These are phyloP conservation scores for Frankliniella fusca DNA, from an alignment of 2,888 invertebrate genomes.

Conservation along the genomic window DNA sequence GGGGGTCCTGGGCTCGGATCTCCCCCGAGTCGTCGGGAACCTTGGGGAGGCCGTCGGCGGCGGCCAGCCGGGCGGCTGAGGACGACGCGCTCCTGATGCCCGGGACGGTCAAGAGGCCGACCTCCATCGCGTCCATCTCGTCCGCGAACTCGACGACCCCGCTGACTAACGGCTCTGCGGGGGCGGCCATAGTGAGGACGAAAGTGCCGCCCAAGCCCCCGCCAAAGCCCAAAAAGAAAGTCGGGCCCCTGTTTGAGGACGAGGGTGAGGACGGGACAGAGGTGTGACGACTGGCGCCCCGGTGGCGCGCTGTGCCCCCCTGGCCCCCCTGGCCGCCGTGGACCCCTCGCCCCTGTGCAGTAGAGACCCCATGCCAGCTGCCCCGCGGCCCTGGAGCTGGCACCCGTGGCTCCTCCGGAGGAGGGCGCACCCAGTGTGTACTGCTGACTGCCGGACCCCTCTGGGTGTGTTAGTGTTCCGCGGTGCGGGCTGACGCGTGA, in stretches of 20 bases:
- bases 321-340: background rate
- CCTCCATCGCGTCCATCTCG: conserved; percentile 28
- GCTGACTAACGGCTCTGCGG: conserved; percentile 25
- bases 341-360: background rate
- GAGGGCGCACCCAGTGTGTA: background rate
- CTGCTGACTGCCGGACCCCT: background rate
- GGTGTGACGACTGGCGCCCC: conserved; percentile 52
- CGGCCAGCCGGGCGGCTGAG: background rate
- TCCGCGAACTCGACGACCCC: conserved; percentile 6
- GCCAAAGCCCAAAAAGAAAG: conserved; percentile 73
- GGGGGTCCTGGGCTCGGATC: background rate
- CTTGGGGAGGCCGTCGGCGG: background rate
- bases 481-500: background rate
- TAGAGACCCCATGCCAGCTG: background rate
- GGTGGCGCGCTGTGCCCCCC: background rate
- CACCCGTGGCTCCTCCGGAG: background rate
- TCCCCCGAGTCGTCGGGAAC: background rate
- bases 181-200: background rate
- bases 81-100: conserved; percentile 33
- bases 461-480: background rate
- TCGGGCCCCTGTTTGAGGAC: conserved; percentile 77
- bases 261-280: conserved; percentile 87
- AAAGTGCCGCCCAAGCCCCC: conserved; percentile 81
- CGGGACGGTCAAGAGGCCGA: conserved; percentile 18
- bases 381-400: background rate